Conservation (phyloP, 2,113 vertebrate genomes). For the Tetraodon nigroviridis region DNA sequence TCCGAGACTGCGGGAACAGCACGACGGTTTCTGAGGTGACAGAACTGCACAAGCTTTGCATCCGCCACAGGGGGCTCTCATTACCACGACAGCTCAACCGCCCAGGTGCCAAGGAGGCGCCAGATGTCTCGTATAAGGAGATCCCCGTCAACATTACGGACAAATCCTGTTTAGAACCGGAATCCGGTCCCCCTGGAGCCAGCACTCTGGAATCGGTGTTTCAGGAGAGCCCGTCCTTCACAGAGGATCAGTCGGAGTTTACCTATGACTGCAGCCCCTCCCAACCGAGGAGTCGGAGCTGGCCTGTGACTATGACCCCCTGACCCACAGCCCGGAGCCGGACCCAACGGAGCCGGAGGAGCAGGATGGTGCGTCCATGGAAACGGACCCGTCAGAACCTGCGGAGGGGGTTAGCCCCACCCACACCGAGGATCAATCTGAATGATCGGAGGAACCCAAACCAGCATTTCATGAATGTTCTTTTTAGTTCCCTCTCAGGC, state of each 20-base stretch:
- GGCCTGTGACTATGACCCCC: conserved; percentile 62
- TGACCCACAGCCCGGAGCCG: conserved; percentile 41
- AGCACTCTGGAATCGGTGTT: conserved; percentile 56
- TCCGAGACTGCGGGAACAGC: conserved; percentile 88
- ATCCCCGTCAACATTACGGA: conserved; percentile 77
- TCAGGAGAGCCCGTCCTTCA: conserved; percentile 66
- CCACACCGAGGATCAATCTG: conserved; percentile 40
- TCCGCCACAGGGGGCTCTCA: conserved; percentile 83
- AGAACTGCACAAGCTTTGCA: conserved; percentile 90
- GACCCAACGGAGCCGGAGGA: conserved; percentile 42
- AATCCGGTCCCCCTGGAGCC: conserved; percentile 52
- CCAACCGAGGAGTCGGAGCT: conserved; percentile 70
- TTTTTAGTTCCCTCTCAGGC: conserved; percentile 45
- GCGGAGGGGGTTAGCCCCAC: conserved; percentile 31
- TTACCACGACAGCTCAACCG: conserved; percentile 85
- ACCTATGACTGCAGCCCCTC: conserved; percentile 72
- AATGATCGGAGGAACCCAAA: conserved; percentile 43
- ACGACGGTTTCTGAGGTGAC: conserved; percentile 87
- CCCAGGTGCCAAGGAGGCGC: conserved; percentile 69
- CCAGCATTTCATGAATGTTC: conserved; percentile 47
- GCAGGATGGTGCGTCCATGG: conserved; percentile 15
- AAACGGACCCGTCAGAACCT: conserved; percentile 51
- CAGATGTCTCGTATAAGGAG: conserved; percentile 58
- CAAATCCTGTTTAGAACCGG: conserved; percentile 57
- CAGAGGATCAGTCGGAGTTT: conserved; percentile 67